phyloP scores from a whole-genome alignment of 2,113 vertebrate genomes.

The Phalacrocorax aristotelis region DNA sequence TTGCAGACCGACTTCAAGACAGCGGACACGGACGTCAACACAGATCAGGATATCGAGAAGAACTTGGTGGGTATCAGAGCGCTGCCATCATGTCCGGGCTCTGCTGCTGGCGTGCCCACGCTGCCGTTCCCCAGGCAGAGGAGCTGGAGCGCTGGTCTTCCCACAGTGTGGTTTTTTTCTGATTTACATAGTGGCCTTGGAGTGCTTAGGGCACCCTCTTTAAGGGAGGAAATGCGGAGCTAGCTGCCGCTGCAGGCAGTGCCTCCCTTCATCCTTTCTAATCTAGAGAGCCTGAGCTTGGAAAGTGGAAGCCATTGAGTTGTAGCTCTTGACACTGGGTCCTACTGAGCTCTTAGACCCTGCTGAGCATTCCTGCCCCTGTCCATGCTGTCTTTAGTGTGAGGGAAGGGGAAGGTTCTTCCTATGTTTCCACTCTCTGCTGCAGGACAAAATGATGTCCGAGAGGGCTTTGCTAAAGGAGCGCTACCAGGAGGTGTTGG shows the following conservation, averaged over 20 bases:
- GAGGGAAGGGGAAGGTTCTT: neutral
- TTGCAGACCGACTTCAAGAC: conserved; percentile 79
- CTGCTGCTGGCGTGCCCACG: fast-evolving
- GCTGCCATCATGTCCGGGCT: fast-evolving
- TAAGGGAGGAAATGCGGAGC: fast-evolving
- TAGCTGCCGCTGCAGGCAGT: neutral
- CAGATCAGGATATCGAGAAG: conserved; percentile 79
- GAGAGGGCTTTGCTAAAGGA: conserved; percentile 79
- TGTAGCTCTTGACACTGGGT: neutral
- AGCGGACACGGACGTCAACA: conserved; percentile 62
- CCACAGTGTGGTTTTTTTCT: neutral
- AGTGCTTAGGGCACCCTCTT: neutral
- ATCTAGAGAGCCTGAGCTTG: neutral
- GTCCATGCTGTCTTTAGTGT: fast-evolving
- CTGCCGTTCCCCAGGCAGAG: fast-evolving
- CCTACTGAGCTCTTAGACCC: fast-evolving
- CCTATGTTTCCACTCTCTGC: neutral
- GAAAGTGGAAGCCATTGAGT: fast-evolving
- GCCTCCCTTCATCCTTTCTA: fast-evolving
- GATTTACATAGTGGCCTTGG: fast-evolving
- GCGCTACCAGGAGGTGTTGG: conserved; percentile 77
- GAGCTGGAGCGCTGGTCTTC: neutral
- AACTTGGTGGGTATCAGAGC: conserved; percentile 71
- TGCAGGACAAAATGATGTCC: conserved; percentile 79
- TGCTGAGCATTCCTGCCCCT: neutral